phyloP scores from a whole-genome alignment of 1,140 invertebrate genomes.

The Phortica variegata region DNA sequence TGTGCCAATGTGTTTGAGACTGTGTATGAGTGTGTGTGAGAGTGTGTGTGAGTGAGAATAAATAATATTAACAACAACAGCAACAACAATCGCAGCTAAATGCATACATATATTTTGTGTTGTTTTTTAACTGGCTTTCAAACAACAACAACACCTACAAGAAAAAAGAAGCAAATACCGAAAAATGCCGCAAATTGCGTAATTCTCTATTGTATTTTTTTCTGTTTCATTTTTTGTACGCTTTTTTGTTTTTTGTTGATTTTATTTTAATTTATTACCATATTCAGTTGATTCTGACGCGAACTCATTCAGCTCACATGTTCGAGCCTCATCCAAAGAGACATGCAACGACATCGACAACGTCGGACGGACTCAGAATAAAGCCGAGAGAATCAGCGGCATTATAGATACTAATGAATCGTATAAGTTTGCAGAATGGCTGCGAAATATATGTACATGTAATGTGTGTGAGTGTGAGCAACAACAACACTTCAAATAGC shows the following conservation, averaged over 20 bases:
- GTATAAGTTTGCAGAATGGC: too few species aligned
- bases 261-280: conserved; percentile 52
- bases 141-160: not conserved
- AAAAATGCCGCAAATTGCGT: not conserved
- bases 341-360: conserved; percentile 27
- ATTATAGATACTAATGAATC: too few species aligned
- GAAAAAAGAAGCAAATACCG: not conserved
- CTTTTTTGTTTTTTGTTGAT: conserved; percentile 23
- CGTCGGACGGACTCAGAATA: too few species aligned
- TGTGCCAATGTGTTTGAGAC: too few species aligned
- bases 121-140: not conserved
- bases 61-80: not conserved
- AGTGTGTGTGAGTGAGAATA: too few species aligned
- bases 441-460: too few species aligned
- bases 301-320: too few species aligned
- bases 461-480: too few species aligned
- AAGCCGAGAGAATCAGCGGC: too few species aligned
- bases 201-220: conserved; percentile 5
- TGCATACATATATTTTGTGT: not conserved
- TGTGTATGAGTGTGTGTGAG: too few species aligned
- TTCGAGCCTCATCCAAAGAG: too few species aligned
- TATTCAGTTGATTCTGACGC: conserved; percentile 50
- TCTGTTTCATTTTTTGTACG: conserved; percentile 18
- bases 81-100: not conserved
- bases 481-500: too few species aligned